Evolutionary conservation across 2,888 invertebrate genomes (phyloP).

Genomic region (Drosophila antonietae): DNA sequence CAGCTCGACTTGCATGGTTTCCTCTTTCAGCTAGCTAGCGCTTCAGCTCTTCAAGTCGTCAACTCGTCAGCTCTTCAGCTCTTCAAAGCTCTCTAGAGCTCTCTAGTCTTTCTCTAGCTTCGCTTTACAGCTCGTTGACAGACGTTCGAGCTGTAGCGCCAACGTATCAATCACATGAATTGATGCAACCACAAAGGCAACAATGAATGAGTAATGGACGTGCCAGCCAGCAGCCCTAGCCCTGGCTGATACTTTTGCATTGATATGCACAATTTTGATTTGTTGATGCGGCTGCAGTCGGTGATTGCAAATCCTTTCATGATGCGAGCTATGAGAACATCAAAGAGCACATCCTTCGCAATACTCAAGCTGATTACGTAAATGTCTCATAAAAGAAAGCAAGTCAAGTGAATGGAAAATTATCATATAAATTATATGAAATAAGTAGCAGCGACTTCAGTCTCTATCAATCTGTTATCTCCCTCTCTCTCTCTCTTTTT

Average conservation of each 20-base stretch:
- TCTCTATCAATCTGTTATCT: neutral
- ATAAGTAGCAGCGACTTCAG: neutral
- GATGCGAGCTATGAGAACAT: conserved; percentile 27
- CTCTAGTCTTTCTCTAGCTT: conserved; percentile 4
- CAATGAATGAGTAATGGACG: conserved; percentile 21
- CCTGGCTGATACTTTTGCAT: neutral
- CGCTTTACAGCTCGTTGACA: conserved; percentile 37
- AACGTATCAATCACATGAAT: conserved; percentile 50
- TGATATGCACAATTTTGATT: conserved; percentile 55
- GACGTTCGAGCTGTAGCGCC: conserved; percentile 9
- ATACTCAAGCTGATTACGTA: neutral
- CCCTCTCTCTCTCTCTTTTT: neutral
- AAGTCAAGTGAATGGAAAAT: neutral
- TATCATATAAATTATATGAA: conserved; percentile 2
- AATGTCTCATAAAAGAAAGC: neutral
- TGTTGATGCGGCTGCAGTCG: conserved; percentile 39
- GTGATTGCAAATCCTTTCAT: conserved; percentile 41
- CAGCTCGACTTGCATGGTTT: neutral
- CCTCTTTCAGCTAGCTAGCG: conserved; percentile 3
- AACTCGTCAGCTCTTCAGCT: neutral
- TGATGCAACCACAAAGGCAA: conserved; percentile 38
- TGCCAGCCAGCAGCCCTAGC: neutral
- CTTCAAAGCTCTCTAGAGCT: neutral
- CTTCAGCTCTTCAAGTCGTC: neutral
- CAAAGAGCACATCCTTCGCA: no score